Conservation (phyloP, 2,797 vertebrate genomes). For the Neomorphus geoffroyi region DNA sequence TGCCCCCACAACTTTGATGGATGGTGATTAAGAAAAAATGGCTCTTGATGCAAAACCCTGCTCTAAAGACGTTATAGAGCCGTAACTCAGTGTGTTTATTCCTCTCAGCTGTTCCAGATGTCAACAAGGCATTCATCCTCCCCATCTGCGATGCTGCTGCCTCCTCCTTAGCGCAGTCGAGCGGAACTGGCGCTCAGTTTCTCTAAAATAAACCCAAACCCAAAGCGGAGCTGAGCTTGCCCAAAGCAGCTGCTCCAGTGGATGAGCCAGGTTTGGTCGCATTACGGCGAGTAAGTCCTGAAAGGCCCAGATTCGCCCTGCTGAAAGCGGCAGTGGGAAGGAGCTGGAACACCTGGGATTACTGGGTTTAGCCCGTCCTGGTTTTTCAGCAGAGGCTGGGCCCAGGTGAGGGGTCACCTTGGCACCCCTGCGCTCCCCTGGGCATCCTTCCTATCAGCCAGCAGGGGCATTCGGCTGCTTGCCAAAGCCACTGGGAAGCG, state of each 20-base stretch:
- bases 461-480: fast-evolving
- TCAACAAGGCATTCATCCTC: not conserved
- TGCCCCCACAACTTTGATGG: not conserved
- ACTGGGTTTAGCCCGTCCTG: not conserved
- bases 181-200: not conserved
- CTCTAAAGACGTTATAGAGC: not conserved
- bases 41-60: not conserved
- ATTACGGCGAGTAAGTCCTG: not conserved
- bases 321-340: not conserved
- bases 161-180: fast-evolving
- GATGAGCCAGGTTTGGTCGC: not conserved
- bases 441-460: not conserved
- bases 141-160: not conserved
- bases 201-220: no score
- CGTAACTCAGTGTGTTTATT: not conserved
- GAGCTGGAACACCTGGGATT: fast-evolving
- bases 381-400: not conserved
- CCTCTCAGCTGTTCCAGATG: not conserved
- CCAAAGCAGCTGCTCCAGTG: not conserved
- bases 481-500: not conserved
- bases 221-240: not conserved
- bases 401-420: not conserved
- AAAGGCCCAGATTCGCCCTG: fast-evolving
- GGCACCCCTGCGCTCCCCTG: fast-evolving
- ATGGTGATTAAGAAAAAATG: not conserved